phyloP scores from a whole-genome alignment of 2,888 invertebrate genomes.

The Caenorhabditis sinica region DNA sequence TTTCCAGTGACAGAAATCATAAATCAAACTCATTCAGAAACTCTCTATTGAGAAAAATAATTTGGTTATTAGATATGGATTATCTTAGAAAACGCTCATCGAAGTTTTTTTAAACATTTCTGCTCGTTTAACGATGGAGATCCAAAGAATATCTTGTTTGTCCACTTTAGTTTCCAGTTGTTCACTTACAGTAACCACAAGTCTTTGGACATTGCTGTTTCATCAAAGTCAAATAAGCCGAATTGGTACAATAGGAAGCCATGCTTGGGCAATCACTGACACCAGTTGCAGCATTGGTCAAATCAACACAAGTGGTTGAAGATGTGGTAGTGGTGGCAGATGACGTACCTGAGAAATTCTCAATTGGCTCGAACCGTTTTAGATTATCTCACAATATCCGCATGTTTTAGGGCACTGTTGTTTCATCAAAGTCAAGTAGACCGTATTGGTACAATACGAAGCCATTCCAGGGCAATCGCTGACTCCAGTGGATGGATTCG shows the following conservation, averaged over 20 bases:
- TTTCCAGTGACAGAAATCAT: too few species aligned
- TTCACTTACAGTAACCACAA: constrained; percentile 55
- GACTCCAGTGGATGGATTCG: constrained; percentile 28
- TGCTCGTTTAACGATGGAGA: too few species aligned
- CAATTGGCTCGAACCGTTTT: too few species aligned
- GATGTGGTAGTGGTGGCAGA: too few species aligned
- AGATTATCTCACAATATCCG: constrained; percentile 43
- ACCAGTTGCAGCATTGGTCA: constrained; percentile 51
- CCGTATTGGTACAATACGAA: constrained; percentile 53
- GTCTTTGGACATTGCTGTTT: constrained; percentile 59
- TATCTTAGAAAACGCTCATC: too few species aligned
- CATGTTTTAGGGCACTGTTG: constrained; percentile 64
- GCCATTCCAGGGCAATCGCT: constrained; percentile 51
- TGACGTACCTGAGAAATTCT: neutral
- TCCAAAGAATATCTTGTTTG: too few species aligned
- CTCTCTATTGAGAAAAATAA: too few species aligned
- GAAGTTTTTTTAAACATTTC: too few species aligned
- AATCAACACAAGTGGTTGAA: constrained; percentile 49
- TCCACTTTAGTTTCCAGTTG: too few species aligned
- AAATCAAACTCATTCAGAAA: too few species aligned
- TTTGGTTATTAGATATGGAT: too few species aligned
- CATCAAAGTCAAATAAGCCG: constrained; percentile 54
- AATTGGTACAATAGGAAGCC: constrained; percentile 49
- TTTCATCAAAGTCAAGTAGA: constrained; percentile 51
- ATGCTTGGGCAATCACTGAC: constrained; percentile 51